phyloP scores from a whole-genome alignment of 2,888 invertebrate species.

The Microchrysa polita region DNA sequence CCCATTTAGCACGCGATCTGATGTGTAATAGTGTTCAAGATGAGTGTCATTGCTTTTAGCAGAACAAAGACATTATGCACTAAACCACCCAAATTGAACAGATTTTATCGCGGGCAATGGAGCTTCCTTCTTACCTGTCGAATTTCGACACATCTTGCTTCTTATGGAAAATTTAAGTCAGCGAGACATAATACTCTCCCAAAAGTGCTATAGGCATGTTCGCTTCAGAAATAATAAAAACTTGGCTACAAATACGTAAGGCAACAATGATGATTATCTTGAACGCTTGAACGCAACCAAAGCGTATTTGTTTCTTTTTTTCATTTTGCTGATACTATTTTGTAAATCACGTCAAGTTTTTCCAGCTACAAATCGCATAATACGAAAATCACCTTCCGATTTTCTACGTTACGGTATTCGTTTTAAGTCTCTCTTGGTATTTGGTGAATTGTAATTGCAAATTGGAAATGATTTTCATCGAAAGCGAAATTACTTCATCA shows the following conservation, averaged over 20 bases:
- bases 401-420: conserved; percentile 15
- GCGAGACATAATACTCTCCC: too few relatives aligned
- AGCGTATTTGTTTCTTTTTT: too few relatives aligned
- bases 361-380: neutral
- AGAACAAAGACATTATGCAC: neutral
- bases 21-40: neutral
- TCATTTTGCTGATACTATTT: too few relatives aligned
- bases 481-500: conserved; percentile 28
- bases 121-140: too few relatives aligned
- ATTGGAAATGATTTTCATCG: conserved; percentile 30
- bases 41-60: neutral
- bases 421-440: too few relatives aligned
- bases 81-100: too few relatives aligned
- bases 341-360: neutral
- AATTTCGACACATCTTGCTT: too few relatives aligned
- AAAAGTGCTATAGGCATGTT: too few relatives aligned
- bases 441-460: conserved; percentile 32
- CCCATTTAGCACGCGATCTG: too few relatives aligned
- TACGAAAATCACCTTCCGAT: neutral
- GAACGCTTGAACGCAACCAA: too few relatives aligned
- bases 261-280: neutral
- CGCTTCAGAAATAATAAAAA: neutral
- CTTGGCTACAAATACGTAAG: neutral
- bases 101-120: too few relatives aligned
- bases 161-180: too few relatives aligned